A percentile compares a stretch with the other conserved stretches of the same genome.
Evolutionary conservation across 2,888 invertebrate species (phyloP).

Genomic region (Epirrita christyi): DNA sequence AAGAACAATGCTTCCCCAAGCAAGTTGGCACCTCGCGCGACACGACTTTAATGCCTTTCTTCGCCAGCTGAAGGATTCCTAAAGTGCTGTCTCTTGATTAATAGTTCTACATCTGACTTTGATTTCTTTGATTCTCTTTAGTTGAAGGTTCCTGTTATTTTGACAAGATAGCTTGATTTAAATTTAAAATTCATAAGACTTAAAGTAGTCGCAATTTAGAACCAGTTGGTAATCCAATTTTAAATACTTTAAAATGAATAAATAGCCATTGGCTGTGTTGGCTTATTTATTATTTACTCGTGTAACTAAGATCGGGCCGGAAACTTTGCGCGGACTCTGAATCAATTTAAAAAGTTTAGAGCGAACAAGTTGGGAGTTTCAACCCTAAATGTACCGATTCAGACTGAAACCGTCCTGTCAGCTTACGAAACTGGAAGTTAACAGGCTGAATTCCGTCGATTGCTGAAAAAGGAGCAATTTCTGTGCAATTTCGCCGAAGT

Average conservation of each 20-base stretch:
- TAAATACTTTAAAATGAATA: slow-evolving; percentile 26
- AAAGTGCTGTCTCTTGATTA: slow-evolving; percentile 21
- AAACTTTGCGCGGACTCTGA: slow-evolving; percentile 53
- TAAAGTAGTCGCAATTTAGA: background rate
- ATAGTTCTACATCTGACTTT: background rate
- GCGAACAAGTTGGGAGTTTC: slow-evolving; percentile 49
- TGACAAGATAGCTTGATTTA: no score
- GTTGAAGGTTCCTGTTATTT: slow-evolving; percentile 8
- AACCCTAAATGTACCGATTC: slow-evolving; percentile 45
- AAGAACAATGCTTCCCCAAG: slow-evolving; percentile 48
- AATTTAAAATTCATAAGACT: background rate
- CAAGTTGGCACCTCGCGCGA: slow-evolving; percentile 37
- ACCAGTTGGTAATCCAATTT: slow-evolving; percentile 29
- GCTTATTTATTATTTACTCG: slow-evolving; percentile 61
- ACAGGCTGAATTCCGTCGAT: slow-evolving; percentile 22
- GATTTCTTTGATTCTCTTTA: background rate
- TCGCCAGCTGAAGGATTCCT: slow-evolving; percentile 19
- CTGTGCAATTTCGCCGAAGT: slow-evolving; percentile 24
- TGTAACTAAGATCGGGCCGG: slow-evolving; percentile 44
- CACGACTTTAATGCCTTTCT: slow-evolving; percentile 35
- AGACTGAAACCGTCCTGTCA: slow-evolving; percentile 38
- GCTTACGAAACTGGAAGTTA: slow-evolving; percentile 40
- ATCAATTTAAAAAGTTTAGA: slow-evolving; percentile 71
- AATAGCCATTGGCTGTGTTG: slow-evolving; percentile 39
- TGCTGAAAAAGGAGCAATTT: slow-evolving; percentile 30